phyloP scores from a whole-genome alignment of 2,113 vertebrate species.

The Syngnathus scovelli region DNA sequence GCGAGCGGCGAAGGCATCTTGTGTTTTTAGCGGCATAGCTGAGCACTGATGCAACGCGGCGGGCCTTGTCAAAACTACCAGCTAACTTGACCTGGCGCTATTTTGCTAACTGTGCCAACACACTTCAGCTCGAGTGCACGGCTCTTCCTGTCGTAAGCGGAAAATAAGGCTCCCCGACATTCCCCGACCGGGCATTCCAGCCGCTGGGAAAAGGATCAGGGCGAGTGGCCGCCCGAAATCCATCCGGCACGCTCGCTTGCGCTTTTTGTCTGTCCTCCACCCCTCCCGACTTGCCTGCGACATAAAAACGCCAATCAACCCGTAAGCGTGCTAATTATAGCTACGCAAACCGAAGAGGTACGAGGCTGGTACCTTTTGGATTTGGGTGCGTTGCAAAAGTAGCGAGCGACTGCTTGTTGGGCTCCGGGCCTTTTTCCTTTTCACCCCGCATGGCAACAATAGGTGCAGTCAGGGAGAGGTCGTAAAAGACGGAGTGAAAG shows the following conservation, averaged over 20 bases:
- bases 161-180: conserved; percentile 46
- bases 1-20: neutral
- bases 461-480: conserved; percentile 70
- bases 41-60: neutral
- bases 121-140: conserved; percentile 27
- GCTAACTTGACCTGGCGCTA: conserved; percentile 36
- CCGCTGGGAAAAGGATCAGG: conserved; percentile 60
- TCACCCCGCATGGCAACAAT: conserved; percentile 63
- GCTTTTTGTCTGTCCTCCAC: conserved; percentile 41
- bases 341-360: conserved; percentile 31
- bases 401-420: conserved; percentile 41
- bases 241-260: conserved; percentile 52
- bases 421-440: conserved; percentile 64
- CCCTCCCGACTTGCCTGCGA: conserved; percentile 36
- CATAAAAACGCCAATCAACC: conserved; percentile 25
- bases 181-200: conserved; percentile 50
- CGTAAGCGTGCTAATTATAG: conserved; percentile 32
- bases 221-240: conserved; percentile 50
- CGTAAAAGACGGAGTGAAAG: conserved; percentile 72
- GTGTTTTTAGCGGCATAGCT: neutral
- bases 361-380: conserved; percentile 15
- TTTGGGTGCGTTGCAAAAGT: neutral
- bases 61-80: conserved; percentile 2
- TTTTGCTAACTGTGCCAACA: conserved; percentile 42
- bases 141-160: conserved; percentile 50